A percentile compares a stretch with the other conserved stretches of the same genome.
Conservation (phyloP, 2,797 vertebrate genomes). For the Hylomyscus alleni region DNA sequence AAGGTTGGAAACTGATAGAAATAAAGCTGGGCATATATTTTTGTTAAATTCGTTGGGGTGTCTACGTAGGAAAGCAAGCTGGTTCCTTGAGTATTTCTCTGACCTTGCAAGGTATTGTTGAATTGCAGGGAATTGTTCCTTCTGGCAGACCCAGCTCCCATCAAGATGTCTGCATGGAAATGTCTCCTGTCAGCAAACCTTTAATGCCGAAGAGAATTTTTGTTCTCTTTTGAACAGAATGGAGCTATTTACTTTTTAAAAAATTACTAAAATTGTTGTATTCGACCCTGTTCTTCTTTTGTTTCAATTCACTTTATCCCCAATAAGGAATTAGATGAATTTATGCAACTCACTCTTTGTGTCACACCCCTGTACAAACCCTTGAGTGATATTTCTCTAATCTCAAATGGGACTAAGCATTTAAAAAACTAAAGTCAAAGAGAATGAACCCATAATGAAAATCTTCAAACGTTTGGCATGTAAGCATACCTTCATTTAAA, state of each 20-base stretch:
- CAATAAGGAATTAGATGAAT: background rate
- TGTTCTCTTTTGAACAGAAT: background rate
- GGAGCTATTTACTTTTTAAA: background rate
- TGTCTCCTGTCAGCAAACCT: background rate
- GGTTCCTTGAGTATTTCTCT: background rate
- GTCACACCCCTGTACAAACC: background rate
- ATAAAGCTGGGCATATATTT: background rate
- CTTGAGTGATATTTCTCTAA: background rate
- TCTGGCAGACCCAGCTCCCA: background rate
- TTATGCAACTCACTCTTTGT: background rate
- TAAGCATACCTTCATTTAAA: conserved; percentile 11
- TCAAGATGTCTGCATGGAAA: background rate
- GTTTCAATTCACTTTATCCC: background rate
- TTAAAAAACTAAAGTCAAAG: conserved; percentile 51
- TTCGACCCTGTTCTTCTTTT: background rate
- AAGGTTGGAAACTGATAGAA: background rate
- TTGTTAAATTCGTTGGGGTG: background rate
- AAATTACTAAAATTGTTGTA: conserved; percentile 17
- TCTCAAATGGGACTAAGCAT: background rate
- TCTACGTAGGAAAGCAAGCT: background rate
- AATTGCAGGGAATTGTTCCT: background rate
- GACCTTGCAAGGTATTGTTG: background rate
- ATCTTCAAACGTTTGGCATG: background rate
- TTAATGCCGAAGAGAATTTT: background rate
- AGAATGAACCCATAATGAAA: background rate